Evolutionary conservation across 2,113 vertebrate genomes (phyloP).

Genomic region (Tricholaema leucomelas): DNA sequence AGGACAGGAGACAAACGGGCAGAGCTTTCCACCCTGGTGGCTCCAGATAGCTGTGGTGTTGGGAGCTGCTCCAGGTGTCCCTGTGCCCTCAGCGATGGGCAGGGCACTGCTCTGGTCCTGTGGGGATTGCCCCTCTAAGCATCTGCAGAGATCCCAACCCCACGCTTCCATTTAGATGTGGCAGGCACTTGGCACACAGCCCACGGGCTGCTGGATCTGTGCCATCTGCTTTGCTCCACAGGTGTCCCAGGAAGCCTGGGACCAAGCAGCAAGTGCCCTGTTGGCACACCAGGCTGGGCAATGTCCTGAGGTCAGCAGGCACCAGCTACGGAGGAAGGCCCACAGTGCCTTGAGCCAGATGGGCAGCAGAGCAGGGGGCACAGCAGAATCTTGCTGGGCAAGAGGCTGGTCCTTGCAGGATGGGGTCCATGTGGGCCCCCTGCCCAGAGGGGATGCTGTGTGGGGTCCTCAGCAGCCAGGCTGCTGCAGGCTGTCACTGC

Average conservation of each 20-base stretch:
- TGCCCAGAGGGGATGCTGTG: background rate
- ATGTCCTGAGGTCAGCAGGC: background rate
- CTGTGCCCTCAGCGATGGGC: background rate
- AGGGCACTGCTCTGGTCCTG: background rate
- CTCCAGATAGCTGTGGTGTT: background rate
- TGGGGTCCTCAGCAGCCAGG: background rate
- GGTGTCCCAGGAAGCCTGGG: background rate
- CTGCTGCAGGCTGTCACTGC: background rate
- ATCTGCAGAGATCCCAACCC: background rate
- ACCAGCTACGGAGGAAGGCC: background rate
- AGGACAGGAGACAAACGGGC: background rate
- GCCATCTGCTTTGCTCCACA: background rate
- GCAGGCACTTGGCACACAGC: background rate
- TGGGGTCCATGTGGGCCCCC: rapidly evolving
- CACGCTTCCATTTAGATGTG: background rate
- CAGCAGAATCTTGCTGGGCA: background rate
- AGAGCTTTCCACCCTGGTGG: background rate
- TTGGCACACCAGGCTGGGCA: background rate
- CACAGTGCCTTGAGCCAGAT: background rate
- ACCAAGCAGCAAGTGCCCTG: background rate
- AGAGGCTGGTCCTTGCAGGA: background rate
- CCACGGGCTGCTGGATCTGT: background rate
- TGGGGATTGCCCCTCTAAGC: background rate
- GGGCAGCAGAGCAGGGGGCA: background rate
- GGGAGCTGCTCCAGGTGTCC: background rate